Conservation (phyloP, 2,888 invertebrate species). For the Stictocephala bisonia region DNA sequence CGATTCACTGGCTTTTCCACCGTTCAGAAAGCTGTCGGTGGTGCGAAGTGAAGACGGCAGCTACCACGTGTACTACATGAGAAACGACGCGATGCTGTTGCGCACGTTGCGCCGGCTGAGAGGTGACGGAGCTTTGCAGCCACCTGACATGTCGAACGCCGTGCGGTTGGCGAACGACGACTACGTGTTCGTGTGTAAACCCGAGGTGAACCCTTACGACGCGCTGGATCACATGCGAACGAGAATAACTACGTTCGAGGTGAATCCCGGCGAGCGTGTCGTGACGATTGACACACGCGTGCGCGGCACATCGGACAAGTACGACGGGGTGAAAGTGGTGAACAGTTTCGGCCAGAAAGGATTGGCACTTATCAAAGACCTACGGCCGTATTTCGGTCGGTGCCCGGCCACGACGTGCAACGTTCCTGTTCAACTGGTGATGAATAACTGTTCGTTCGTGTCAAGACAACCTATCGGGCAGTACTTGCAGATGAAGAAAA, state of each 20-base stretch:
- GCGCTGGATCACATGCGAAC: not conserved
- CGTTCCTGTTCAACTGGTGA: constrained; percentile 8
- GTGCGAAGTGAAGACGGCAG: not conserved
- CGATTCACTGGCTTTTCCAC: not conserved
- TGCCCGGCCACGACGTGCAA: no score
- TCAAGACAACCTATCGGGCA: constrained; percentile 8
- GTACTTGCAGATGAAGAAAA: constrained; percentile 18
- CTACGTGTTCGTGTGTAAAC: not conserved
- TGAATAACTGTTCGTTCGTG: constrained; percentile 20
- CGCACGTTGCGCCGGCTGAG: not conserved
- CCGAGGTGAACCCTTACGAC: not conserved
- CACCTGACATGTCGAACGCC: not conserved
- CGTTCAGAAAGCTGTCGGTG: not conserved
- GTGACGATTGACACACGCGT: not conserved
- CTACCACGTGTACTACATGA: constrained; percentile 5
- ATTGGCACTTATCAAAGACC: not conserved
- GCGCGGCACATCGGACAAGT: not conserved
- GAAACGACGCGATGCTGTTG: constrained; percentile 6
- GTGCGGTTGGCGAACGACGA: not conserved
- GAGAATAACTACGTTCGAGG: not conserved
- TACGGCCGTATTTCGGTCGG: not conserved
- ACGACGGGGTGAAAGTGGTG: constrained; percentile 1
- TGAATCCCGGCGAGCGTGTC: not conserved
- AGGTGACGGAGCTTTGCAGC: no score
- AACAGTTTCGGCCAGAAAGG: constrained; percentile 33